Percentiles rank a stretch among this genome's conserved stretches.
These are phyloP conservation scores for Equus quagga DNA, from an alignment of 2,113 vertebrate species.

Conservation along the genomic window DNA sequence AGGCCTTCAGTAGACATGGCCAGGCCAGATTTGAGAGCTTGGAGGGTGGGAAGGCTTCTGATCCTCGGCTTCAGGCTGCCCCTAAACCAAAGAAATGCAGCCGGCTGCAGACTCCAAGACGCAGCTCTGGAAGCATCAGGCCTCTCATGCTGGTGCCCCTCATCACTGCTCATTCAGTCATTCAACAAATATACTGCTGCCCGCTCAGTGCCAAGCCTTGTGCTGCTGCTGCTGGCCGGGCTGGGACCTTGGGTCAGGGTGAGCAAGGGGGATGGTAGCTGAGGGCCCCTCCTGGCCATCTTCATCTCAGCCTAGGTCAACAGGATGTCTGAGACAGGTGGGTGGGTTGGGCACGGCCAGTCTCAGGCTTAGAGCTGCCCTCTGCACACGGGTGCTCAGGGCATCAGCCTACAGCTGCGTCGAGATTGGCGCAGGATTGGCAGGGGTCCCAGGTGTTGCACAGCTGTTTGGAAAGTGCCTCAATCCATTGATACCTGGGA, in stretches of 20 bases:
- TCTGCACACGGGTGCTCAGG: neutral
- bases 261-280: neutral
- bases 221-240: neutral
- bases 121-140: neutral
- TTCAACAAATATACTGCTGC: neutral
- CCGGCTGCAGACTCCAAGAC: neutral
- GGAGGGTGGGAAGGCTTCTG: neutral
- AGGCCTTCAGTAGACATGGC: neutral
- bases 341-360: neutral
- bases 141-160: neutral
- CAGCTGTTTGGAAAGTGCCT: constrained; percentile 51
- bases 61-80: neutral
- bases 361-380: neutral
- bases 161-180: neutral
- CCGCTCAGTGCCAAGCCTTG: neutral
- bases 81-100: constrained; percentile 27
- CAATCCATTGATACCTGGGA: neutral
- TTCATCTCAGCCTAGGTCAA: neutral
- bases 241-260: neutral
- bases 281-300: neutral
- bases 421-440: neutral
- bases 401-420: neutral
- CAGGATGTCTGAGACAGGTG: neutral
- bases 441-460: neutral
- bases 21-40: neutral